These are phyloP conservation scores for Scarus forsteni DNA, from an alignment of 2,797 vertebrate species.

Conservation along the genomic window DNA sequence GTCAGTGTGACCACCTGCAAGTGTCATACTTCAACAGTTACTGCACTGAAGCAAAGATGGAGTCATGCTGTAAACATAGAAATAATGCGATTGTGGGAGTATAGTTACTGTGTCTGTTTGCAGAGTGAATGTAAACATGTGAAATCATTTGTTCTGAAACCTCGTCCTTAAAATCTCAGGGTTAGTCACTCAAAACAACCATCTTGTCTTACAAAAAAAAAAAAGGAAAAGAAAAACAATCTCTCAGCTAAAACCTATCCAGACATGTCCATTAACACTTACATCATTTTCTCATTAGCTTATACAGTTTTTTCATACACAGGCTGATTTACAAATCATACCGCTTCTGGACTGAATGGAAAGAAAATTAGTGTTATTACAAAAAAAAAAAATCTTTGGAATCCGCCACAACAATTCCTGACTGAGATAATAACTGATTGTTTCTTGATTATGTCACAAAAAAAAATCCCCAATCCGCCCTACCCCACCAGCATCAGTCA, in stretches of 20 bases:
- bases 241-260: conserved; percentile 61
- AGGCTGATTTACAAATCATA: conserved; percentile 74
- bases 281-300: conserved; percentile 83
- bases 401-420: conserved; percentile 83
- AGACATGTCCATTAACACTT: conserved; percentile 64
- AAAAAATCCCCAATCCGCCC: conserved; percentile 74
- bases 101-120: conserved; percentile 53
- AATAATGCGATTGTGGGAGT: conserved; percentile 62
- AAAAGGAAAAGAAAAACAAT: conserved; percentile 6
- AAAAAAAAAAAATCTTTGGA: conserved; percentile 89
- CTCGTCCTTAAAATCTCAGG: conserved; percentile 64
- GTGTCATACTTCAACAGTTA: conserved; percentile 43
- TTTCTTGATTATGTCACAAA: conserved; percentile 66
- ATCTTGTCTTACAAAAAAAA: conserved; percentile 37
- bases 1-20: conserved; percentile 52
- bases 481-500: conserved; percentile 78
- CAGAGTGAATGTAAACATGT: conserved; percentile 81
- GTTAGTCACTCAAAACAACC: conserved; percentile 74
- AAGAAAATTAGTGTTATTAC: conserved; percentile 59
- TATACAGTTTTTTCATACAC: conserved; percentile 80
- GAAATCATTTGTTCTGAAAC: conserved; percentile 69
- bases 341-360: conserved; percentile 59
- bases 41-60: conserved; percentile 60
- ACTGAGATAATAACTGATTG: conserved; percentile 78
- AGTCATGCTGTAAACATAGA: conserved; percentile 75